A percentile compares a stretch with the other conserved stretches of the same genome.
These are phyloP conservation scores for Musca domestica DNA, from an alignment of 1,140 invertebrate genomes.

Conservation along the genomic window DNA sequence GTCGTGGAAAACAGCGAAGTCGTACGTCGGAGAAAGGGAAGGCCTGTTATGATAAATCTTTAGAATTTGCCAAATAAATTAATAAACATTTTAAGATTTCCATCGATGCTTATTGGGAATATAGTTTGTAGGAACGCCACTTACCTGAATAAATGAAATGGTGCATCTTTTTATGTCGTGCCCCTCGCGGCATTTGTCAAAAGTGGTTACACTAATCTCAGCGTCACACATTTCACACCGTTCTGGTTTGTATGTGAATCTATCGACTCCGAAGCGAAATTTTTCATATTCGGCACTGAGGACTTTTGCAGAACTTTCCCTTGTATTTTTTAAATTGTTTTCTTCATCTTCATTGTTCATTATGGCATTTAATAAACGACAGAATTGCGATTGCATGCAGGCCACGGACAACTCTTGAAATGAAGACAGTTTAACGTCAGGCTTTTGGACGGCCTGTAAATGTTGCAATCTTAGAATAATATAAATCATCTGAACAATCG, in stretches of 20 bases:
- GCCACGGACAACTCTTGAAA: not conserved
- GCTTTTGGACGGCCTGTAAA: not conserved
- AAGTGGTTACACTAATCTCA: not conserved
- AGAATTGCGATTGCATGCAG: not conserved
- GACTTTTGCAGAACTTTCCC: not conserved
- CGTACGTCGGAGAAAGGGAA: too few species aligned
- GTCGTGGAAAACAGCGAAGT: too few species aligned
- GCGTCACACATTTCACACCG: not conserved
- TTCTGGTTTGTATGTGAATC: not conserved
- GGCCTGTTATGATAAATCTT: too few species aligned
- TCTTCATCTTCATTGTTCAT: not conserved
- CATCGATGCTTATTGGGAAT: too few species aligned
- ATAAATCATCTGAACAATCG: not conserved
- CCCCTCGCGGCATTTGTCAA: not conserved
- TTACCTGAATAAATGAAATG: constrained; percentile 14
- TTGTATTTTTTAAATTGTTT: not conserved
- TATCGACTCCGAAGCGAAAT: not conserved
- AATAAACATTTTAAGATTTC: too few species aligned
- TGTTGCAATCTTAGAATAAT: not conserved
- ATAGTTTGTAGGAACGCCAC: not conserved
- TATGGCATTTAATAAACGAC: not conserved
- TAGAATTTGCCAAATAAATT: too few species aligned
- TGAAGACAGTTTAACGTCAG: not conserved
- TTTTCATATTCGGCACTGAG: not conserved
- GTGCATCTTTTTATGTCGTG: not conserved